These are phyloP conservation scores for Cephus pulcher DNA, from an alignment of 2,888 invertebrate species.

Conservation along the genomic window DNA sequence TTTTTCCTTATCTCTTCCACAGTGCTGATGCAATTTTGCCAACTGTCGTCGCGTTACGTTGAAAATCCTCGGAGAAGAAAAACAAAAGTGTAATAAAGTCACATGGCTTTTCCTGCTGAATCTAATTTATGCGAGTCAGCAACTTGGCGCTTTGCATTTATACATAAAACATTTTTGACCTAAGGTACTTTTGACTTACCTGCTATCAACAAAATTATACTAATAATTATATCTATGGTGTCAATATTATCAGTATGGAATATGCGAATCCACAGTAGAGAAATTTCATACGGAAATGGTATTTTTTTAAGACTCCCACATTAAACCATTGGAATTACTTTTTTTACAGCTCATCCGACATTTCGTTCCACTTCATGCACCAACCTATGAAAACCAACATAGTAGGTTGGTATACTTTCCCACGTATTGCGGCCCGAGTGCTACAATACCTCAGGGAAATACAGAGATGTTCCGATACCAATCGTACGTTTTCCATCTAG, in stretches of 20 bases:
- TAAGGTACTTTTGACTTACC: not conserved
- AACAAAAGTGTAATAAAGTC: not conserved
- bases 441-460: not conserved
- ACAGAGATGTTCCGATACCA: not conserved
- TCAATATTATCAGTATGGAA: not conserved
- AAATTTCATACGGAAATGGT: not conserved
- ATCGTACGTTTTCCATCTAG: not conserved
- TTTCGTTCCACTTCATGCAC: not conserved
- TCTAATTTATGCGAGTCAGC: not conserved
- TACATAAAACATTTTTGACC: not conserved
- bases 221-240: not conserved
- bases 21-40: not conserved
- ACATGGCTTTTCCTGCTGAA: not conserved
- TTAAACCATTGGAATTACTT: not conserved
- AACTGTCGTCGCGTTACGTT: not conserved
- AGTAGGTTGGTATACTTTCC: not conserved
- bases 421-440: not conserved
- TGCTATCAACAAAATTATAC: not conserved
- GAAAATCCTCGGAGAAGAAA: not conserved
- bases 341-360: not conserved
- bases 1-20: not conserved
- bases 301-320: not conserved
- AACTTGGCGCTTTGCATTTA: not conserved
- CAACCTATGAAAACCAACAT: not conserved
- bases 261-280: not conserved